phyloP scores from a whole-genome alignment of 2,797 vertebrate genomes.

The Gadopsis marmoratus region DNA sequence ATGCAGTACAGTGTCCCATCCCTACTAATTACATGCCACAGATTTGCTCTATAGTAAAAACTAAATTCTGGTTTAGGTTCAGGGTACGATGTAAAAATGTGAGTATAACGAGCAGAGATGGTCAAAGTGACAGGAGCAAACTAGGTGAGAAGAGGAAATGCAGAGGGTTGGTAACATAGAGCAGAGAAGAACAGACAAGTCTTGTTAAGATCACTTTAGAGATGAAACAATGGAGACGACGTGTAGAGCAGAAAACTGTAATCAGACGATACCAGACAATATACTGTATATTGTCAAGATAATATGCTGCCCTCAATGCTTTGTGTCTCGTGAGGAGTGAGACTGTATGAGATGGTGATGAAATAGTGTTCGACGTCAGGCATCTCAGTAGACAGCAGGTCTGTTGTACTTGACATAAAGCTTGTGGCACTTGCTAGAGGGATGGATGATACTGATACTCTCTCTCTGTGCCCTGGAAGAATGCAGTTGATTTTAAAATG shows the following conservation, averaged over 20 bases:
- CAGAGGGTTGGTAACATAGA: neutral
- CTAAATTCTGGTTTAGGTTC: neutral
- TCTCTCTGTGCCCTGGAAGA: slow-evolving; percentile 11
- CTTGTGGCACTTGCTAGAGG: slow-evolving; percentile 57
- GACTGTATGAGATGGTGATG: slow-evolving; percentile 39
- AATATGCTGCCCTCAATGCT: slow-evolving; percentile 23
- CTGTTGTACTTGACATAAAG: slow-evolving; percentile 63
- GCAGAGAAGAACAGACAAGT: neutral
- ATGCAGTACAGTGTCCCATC: slow-evolving; percentile 3
- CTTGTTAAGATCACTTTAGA: slow-evolving; percentile 5
- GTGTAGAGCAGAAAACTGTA: neutral
- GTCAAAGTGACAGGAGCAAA: neutral
- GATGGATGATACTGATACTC: slow-evolving; percentile 35
- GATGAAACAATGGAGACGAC: neutral
- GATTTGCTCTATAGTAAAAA: neutral
- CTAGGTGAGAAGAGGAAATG: neutral
- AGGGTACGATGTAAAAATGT: neutral
- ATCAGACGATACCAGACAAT: slow-evolving; percentile 6
- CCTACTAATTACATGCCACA: slow-evolving; percentile 12
- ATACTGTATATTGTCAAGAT: neutral
- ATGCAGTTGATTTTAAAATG: slow-evolving; percentile 15
- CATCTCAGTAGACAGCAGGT: slow-evolving; percentile 51
- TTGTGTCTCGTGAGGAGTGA: slow-evolving; percentile 21
- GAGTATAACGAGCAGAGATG: neutral
- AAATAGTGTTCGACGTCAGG: slow-evolving; percentile 35